phyloP scores from a whole-genome alignment of 2,113 vertebrate species.

The Sylvia atricapilla region DNA sequence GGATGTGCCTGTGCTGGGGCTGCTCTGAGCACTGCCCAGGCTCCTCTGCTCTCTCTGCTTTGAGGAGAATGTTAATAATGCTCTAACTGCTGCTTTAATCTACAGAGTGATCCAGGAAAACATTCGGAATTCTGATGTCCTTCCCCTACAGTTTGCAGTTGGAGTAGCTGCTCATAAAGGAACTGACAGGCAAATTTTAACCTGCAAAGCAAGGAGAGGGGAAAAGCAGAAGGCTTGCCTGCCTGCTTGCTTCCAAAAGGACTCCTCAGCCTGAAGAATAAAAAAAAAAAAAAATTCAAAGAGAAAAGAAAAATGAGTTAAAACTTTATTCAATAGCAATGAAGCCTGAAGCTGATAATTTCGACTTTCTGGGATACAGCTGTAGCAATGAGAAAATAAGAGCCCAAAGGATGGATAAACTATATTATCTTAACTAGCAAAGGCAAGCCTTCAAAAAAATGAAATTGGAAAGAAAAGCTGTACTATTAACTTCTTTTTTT shows the following conservation, averaged over 20 bases:
- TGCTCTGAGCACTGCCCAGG: background rate
- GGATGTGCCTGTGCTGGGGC: background rate
- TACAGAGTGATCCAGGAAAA: background rate
- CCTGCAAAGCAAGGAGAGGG: background rate
- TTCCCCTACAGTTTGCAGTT: background rate
- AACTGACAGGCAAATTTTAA: background rate
- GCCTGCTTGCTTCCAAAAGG: background rate
- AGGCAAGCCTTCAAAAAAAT: slow-evolving; percentile 18
- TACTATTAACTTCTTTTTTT: background rate
- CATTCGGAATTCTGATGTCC: background rate
- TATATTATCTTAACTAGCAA: slow-evolving; percentile 39
- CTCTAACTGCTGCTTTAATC: background rate
- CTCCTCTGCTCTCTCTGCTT: background rate
- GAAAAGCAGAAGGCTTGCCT: background rate
- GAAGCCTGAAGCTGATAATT: slow-evolving; percentile 44
- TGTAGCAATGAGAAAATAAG: slow-evolving; percentile 39
- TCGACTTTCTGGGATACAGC: background rate
- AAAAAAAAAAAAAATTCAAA: background rate
- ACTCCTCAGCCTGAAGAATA: background rate
- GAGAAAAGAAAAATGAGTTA: background rate
- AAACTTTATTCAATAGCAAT: slow-evolving; percentile 36
- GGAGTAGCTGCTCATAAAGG: background rate
- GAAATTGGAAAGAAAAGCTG: too few species aligned
- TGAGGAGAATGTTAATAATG: background rate
- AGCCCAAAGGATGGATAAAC: slow-evolving; percentile 46